These are phyloP conservation scores for Andrena dorsata DNA, from an alignment of 2,888 invertebrate genomes.

Conservation along the genomic window DNA sequence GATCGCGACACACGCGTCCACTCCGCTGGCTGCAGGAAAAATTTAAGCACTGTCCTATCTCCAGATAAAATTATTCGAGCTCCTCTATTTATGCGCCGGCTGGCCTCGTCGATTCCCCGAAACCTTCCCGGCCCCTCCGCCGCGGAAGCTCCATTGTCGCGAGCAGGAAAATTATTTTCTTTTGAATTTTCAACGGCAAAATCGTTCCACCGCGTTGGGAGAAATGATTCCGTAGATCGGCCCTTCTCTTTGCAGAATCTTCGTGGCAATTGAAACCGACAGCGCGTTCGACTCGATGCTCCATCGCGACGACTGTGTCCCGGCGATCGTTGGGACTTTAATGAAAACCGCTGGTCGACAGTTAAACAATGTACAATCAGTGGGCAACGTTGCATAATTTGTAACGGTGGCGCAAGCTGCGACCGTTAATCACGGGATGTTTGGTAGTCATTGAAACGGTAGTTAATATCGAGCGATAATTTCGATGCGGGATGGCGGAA, in stretches of 20 bases:
- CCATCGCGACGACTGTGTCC: too few relatives aligned
- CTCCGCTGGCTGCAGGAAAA: neutral
- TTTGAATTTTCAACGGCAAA: neutral
- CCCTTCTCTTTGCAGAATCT: neutral
- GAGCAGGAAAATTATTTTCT: conserved; percentile 56
- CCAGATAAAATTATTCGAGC: conserved; percentile 13
- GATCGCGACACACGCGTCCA: neutral
- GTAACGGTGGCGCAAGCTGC: conserved; percentile 3
- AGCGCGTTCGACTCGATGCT: too few relatives aligned
- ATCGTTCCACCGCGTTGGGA: neutral
- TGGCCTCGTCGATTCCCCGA: neutral
- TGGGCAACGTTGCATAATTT: conserved; percentile 22
- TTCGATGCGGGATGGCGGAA: neutral
- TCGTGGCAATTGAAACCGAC: neutral
- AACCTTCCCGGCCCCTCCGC: neutral
- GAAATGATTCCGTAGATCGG: neutral
- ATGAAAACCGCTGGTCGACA: conserved; percentile 14
- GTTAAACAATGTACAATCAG: conserved; percentile 36
- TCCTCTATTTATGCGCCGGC: neutral
- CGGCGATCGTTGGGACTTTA: neutral
- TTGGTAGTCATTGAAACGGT: conserved; percentile 24
- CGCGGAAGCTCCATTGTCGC: conserved; percentile 36
- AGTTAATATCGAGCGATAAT: conserved; percentile 26
- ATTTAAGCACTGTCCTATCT: neutral
- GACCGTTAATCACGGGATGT: conserved; percentile 23